Conservation (phyloP, 2,113 vertebrate species). For the Tragelaphus scriptus region DNA sequence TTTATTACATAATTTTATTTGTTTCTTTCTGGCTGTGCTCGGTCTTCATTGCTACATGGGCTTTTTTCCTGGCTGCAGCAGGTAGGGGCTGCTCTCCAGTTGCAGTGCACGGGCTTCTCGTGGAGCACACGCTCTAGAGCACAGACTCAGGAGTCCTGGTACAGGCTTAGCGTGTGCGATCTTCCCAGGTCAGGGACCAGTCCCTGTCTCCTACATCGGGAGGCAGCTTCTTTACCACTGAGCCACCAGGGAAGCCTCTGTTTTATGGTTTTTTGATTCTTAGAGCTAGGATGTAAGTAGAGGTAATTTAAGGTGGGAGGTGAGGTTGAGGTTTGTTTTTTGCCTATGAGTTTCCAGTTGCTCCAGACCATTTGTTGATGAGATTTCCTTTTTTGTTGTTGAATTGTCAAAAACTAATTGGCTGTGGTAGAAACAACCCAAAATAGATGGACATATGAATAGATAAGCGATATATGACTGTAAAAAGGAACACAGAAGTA, state of each 20-base stretch:
- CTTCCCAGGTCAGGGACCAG: not conserved
- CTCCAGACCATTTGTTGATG: not conserved
- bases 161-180: not conserved
- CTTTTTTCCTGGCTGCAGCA: not conserved
- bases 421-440: not conserved
- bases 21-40: not conserved
- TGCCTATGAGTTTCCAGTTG: not conserved
- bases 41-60: not conserved
- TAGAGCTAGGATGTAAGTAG: not conserved
- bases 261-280: not conserved
- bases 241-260: not conserved
- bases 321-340: not conserved
- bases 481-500: not conserved
- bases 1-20: not conserved
- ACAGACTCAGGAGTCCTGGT: not conserved
- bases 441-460: not conserved
- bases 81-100: not conserved
- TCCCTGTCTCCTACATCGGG: not conserved
- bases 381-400: not conserved
- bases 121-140: not conserved
- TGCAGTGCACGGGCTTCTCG: rapidly evolving
- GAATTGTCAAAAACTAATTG: not conserved
- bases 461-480: not conserved
- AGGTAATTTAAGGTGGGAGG: not conserved
- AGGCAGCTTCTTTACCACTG: not conserved